Conservation (phyloP, 2,888 invertebrate genomes). For the Gnatocerus cornutus region DNA sequence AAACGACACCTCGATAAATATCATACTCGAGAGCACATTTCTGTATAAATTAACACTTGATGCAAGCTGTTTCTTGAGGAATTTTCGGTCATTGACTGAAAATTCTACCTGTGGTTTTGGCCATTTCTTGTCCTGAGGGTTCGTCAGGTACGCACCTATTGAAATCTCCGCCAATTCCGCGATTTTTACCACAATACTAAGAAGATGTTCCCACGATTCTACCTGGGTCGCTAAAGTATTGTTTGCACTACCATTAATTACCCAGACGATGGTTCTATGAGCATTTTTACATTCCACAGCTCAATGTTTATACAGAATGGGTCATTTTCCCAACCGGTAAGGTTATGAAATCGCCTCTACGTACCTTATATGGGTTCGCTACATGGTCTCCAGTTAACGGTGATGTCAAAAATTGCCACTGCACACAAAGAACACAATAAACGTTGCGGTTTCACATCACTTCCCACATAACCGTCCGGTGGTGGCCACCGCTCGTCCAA, state of each 20-base stretch:
- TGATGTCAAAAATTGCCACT: constrained; percentile 6
- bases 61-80: not conserved
- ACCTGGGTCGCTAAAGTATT: constrained; percentile 19
- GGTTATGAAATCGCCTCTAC: constrained; percentile 22
- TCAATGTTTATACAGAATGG: not conserved
- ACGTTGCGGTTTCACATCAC: constrained; percentile 17
- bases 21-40: constrained; percentile 3
- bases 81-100: constrained; percentile 12
- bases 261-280: too few relatives aligned
- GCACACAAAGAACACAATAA: constrained; percentile 6
- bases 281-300: not conserved
- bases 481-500: constrained; percentile 2
- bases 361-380: constrained; percentile 36
- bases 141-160: constrained; percentile 10
- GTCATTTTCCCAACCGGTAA: constrained; percentile 9
- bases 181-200: constrained; percentile 9
- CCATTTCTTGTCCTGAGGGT: not conserved
- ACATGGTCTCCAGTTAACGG: constrained; percentile 32
- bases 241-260: constrained; percentile 1
- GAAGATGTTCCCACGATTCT: constrained; percentile 30
- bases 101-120: constrained; percentile 21
- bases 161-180: constrained; percentile 28
- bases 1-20: constrained; percentile 25
- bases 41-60: constrained; percentile 16
- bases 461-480: constrained; percentile 21